Evolutionary conservation across 2,888 invertebrate species (phyloP).

Genomic region (Platypus cylindrus): DNA sequence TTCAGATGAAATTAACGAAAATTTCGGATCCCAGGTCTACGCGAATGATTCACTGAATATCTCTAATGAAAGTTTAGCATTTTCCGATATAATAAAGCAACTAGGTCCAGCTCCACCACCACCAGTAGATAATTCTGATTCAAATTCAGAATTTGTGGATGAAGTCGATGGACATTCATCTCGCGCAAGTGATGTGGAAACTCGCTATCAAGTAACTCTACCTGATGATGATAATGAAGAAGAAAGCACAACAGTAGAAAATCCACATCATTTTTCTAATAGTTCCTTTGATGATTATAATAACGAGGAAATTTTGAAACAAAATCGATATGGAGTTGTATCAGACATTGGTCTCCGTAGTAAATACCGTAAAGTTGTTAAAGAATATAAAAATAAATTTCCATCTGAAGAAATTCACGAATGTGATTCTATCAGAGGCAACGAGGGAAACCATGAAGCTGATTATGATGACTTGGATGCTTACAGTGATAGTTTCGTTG

Average conservation of each 20-base stretch:
- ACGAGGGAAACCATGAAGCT: constrained; percentile 4
- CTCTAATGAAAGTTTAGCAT: too few relatives aligned
- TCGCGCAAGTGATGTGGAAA: too few relatives aligned
- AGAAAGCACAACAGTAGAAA: neutral
- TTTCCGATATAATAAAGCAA: too few relatives aligned
- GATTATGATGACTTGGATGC: constrained; percentile 6
- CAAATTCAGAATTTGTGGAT: too few relatives aligned
- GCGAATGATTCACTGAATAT: too few relatives aligned
- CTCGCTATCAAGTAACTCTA: neutral
- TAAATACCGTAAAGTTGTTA: constrained; percentile 21
- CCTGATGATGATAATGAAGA: neutral
- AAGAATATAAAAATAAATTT: constrained; percentile 23
- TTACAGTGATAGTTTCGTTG: constrained; percentile 12
- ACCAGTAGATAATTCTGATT: too few relatives aligned
- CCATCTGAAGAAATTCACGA: constrained; percentile 8
- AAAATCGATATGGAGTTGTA: constrained; percentile 21
- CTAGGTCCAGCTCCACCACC: too few relatives aligned
- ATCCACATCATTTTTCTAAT: too few relatives aligned
- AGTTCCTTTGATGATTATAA: constrained; percentile 6
- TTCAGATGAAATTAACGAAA: too few relatives aligned
- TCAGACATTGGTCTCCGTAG: constrained; percentile 17
- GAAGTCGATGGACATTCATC: neutral
- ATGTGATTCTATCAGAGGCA: too few relatives aligned
- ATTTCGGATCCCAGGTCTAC: too few relatives aligned
- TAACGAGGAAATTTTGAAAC: constrained; percentile 14